phyloP scores from a whole-genome alignment of 2,888 invertebrate genomes.

The Agrochola macilenta region DNA sequence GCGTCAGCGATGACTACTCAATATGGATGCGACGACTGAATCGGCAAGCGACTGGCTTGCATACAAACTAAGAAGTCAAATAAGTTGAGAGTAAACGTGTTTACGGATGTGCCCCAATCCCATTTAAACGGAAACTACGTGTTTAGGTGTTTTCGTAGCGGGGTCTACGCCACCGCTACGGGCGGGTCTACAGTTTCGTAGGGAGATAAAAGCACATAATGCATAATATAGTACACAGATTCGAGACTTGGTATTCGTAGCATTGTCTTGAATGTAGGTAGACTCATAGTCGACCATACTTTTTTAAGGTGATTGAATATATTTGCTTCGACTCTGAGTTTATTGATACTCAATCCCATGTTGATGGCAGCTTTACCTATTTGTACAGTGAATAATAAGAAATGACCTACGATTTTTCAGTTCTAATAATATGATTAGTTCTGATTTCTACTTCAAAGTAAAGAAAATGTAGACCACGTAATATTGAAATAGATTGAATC shows the following conservation, averaged over 20 bases:
- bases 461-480: conserved; percentile 4
- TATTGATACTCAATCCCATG: conserved; percentile 22
- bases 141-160: conserved; percentile 40
- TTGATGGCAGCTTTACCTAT: conserved; percentile 1
- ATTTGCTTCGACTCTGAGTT: conserved; percentile 22
- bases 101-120: conserved; percentile 48
- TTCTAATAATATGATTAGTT: conserved; percentile 15
- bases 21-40: conserved; percentile 69
- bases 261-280: conserved; percentile 7
- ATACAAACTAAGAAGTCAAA: conserved; percentile 55
- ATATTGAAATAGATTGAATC: conserved; percentile 13
- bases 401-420: not conserved
- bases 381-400: conserved; percentile 19
- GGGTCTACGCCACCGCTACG: conserved; percentile 49
- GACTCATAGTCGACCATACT: conserved; percentile 7
- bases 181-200: conserved; percentile 23
- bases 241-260: not conserved
- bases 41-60: conserved; percentile 46
- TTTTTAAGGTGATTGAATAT: conserved; percentile 19
- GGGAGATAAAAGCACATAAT: not conserved
- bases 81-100: conserved; percentile 40
- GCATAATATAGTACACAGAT: conserved; percentile 4
- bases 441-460: conserved; percentile 13
- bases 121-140: conserved; percentile 21
- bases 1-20: conserved; percentile 71